phyloP scores from a whole-genome alignment of 1,140 invertebrate genomes.

The Atta cephalotes region DNA sequence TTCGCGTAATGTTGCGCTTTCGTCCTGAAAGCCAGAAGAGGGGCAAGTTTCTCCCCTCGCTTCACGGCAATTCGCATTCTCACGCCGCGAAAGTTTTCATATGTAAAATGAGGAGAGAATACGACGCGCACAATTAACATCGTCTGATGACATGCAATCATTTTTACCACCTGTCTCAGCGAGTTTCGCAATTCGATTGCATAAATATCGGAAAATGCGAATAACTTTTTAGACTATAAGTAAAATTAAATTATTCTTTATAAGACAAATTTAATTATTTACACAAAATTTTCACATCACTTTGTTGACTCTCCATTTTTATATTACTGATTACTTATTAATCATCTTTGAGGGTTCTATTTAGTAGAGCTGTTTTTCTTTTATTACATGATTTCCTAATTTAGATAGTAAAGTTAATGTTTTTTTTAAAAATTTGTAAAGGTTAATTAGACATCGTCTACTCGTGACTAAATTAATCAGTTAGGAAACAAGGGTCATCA shows the following conservation, averaged over 20 bases:
- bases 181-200: background rate
- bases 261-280: background rate
- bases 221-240: background rate
- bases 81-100: constrained; percentile 63
- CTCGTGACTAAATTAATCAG: background rate
- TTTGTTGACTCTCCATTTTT: too few species aligned
- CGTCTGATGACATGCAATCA: constrained; percentile 48
- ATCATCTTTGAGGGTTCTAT: too few species aligned
- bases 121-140: constrained; percentile 23
- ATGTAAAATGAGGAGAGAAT: background rate
- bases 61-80: constrained; percentile 39
- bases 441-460: background rate
- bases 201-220: background rate
- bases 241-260: background rate
- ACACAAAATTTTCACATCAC: too few species aligned
- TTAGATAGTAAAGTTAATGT: background rate
- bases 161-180: constrained; percentile 18
- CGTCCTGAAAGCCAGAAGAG: constrained; percentile 23
- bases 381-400: too few species aligned
- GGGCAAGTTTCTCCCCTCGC: constrained; percentile 31
- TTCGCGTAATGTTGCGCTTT: constrained; percentile 29
- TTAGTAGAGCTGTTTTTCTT: too few species aligned
- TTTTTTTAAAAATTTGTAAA: background rate
- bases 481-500: background rate
- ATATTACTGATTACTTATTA: too few species aligned